phyloP scores from a whole-genome alignment of 2,888 invertebrate genomes.

The Drosophila mayaguana region DNA sequence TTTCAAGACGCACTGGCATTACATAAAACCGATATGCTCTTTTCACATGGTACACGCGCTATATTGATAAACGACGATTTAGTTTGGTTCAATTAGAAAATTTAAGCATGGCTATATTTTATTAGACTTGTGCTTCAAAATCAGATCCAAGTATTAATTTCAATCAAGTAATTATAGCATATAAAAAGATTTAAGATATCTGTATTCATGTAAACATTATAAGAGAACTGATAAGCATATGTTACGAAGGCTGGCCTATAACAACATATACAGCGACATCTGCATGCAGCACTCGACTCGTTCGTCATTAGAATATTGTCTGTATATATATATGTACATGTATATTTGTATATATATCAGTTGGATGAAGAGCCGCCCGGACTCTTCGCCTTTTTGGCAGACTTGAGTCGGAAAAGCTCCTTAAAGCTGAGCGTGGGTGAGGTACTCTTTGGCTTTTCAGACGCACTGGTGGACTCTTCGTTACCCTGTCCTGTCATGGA shows the following conservation, averaged over 20 bases:
- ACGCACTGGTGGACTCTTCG: conserved; percentile 59
- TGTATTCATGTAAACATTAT: conserved; percentile 9
- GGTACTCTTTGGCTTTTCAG: conserved; percentile 47
- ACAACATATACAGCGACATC: conserved; percentile 12
- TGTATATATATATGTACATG: neutral
- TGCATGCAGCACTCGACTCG: neutral
- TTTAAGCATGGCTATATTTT: neutral
- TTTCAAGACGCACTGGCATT: neutral
- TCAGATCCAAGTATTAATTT: neutral
- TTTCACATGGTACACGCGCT: too few relatives aligned
- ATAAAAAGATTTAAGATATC: conserved; percentile 27
- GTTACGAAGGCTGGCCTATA: conserved; percentile 20
- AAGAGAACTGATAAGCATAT: conserved; percentile 48
- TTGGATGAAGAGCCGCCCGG: conserved; percentile 70
- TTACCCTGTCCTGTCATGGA: conserved; percentile 47
- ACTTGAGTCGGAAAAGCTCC: conserved; percentile 75
- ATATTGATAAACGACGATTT: too few relatives aligned
- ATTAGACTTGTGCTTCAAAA: neutral
- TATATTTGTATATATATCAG: conserved; percentile 44
- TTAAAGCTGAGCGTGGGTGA: conserved; percentile 72
- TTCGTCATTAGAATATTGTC: conserved; percentile 16
- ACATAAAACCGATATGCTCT: too few relatives aligned
- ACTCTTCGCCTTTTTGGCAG: conserved; percentile 60
- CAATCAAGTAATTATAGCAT: neutral
- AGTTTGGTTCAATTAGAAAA: too few relatives aligned